Evolutionary conservation across 53 echinoderm and acorn worm species (phyloP), one percentile per base, ranked within the genome.

Genomic region (Holothuria scabra): DNA sequence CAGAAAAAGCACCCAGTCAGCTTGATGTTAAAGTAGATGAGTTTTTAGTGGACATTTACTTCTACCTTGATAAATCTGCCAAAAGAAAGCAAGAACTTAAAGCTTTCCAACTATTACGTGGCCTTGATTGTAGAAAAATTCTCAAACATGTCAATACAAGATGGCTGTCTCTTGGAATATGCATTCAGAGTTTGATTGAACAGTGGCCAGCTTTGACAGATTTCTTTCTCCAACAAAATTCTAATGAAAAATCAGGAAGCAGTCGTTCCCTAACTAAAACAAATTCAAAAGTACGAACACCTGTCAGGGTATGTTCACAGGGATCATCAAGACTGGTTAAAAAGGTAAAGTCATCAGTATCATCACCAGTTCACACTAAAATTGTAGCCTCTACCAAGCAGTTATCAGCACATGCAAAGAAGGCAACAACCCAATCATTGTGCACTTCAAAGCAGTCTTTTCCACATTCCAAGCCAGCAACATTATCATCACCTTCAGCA

Each of bases 81-180:
- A 79, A 79, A 52, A 79, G 80, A 23, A 57, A 79, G 56, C 30
- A 30, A 33, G 80, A 79, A 57, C 59, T 79, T 7, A 3, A 79
- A 79, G 60, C 19, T 33, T 3, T 79, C 9, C 59, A 79, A 60
- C 21, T 34, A 6, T 57, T 79, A 9, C 12, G 28, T 79, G 59
- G 34, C 12, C 18, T 79, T 16, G 74, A 74, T 24, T 28, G 28
- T 44, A 38, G 74, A 33, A 74, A 74, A 46, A 74, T 74, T 8
- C 24, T 74, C 10, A 41, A 74, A 34, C 74, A 74, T 74, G 74
- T 74, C 24, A 44, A 25, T 46, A 65, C 65, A 65, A 65, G 25
- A 24, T 65, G 65, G 65, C 65, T 65, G 28, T 31, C 52, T 20
- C 65, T 65, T 28, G 65, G 65, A 62, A 76, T 65, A 13, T 65